Evolutionary conservation across 2,113 vertebrate species (phyloP).

Genomic region (Nothobranchius furzeri): DNA sequence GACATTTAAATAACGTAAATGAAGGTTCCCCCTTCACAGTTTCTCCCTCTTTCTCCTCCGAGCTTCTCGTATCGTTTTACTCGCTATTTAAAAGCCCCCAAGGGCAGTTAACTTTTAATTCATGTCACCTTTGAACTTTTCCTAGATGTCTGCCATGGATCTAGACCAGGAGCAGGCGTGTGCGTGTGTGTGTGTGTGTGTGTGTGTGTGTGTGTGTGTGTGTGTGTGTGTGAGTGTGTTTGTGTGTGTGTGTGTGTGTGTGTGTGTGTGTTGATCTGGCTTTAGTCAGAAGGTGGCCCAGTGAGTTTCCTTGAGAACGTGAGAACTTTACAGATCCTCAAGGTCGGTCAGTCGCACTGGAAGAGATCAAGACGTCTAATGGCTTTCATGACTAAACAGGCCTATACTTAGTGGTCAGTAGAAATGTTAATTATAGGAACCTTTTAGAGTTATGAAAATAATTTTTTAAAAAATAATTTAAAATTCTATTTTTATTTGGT

Average conservation of each 20-base stretch:
- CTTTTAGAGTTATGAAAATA: background rate
- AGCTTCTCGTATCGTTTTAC: conserved; percentile 40
- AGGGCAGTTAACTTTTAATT: conserved; percentile 76
- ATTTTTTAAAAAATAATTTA: background rate
- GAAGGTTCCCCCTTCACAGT: conserved; percentile 6
- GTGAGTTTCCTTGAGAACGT: conserved; percentile 65
- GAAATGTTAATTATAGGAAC: background rate
- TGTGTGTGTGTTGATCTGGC: conserved; percentile 29
- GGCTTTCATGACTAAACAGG: conserved; percentile 15
- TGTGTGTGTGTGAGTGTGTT: too few relatives aligned
- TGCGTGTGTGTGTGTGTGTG: conserved; percentile 23
- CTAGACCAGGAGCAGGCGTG: conserved; percentile 8
- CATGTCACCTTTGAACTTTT: conserved; percentile 70
- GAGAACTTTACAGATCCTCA: conserved; percentile 76
- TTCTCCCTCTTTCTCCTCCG: conserved; percentile 14
- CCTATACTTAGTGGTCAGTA: background rate
- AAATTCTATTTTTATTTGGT: background rate
- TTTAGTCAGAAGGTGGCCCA: conserved; percentile 28
- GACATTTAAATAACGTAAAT: background rate
- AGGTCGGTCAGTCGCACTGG: conserved; percentile 63
- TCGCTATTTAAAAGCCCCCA: conserved; percentile 62
- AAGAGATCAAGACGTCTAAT: conserved; percentile 46
- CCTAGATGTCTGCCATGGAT: conserved; percentile 58
- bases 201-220: too few relatives aligned
- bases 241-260: too few relatives aligned